Percentiles rank a stretch among this genome's conserved stretches.
Evolutionary conservation across 2,888 invertebrate species (phyloP).

Genomic region (Troilus luridus): DNA sequence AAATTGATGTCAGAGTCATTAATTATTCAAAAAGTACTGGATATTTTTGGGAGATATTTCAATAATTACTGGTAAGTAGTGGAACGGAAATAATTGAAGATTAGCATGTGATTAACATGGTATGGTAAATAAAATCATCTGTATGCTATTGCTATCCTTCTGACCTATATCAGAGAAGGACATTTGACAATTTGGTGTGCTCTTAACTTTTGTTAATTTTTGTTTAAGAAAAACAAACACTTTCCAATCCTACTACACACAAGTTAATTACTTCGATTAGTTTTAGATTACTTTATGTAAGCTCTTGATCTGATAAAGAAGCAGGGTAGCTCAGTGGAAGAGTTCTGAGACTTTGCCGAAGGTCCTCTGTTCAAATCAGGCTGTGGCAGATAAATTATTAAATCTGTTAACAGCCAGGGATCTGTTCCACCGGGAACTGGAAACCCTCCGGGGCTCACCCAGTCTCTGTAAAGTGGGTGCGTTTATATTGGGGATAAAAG

Average conservation of each 20-base stretch:
- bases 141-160: conserved; percentile 16
- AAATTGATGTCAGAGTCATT: background rate
- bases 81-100: background rate
- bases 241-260: background rate
- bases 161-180: conserved; percentile 11
- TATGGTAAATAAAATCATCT: background rate
- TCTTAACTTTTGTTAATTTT: conserved; percentile 39
- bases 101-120: conserved; percentile 37
- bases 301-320: too few relatives aligned
- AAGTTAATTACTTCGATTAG: background rate
- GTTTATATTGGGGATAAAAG: too few relatives aligned
- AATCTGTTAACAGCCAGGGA: too few relatives aligned
- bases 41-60: background rate
- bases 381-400: too few relatives aligned
- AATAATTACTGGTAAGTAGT: conserved; percentile 28
- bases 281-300: background rate
- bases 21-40: background rate
- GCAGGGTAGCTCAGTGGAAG: too few relatives aligned
- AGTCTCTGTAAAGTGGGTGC: too few relatives aligned
- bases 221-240: background rate
- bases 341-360: too few relatives aligned
- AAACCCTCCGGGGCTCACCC: too few relatives aligned
- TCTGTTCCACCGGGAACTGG: too few relatives aligned
- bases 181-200: conserved; percentile 10
- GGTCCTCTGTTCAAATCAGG: too few relatives aligned